Evolutionary conservation across 2,113 vertebrate genomes (phyloP).

Genomic region (Recurvirostra avosetta): DNA sequence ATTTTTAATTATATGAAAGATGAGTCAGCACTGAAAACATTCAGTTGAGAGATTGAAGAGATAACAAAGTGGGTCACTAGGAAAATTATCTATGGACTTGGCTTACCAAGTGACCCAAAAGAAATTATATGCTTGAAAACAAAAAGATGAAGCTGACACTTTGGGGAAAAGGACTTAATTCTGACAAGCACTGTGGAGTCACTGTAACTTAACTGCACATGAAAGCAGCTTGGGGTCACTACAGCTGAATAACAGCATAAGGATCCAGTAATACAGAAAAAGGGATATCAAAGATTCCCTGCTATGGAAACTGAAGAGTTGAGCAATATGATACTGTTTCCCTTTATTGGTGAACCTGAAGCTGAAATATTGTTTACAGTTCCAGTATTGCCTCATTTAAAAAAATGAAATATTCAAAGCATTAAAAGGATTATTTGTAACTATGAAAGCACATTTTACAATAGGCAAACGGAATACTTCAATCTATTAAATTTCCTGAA

Average conservation of each 20-base stretch:
- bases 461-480: not conserved
- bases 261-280: not conserved
- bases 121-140: not conserved
- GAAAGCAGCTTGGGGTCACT: not conserved
- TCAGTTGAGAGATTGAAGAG: not conserved
- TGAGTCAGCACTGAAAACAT: conserved; percentile 14
- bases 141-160: not conserved
- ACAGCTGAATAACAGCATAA: not conserved
- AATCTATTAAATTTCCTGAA: not conserved
- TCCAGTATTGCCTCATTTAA: not conserved
- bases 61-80: conserved; percentile 15
- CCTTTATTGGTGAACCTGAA: not conserved
- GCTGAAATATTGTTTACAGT: not conserved
- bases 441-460: not conserved
- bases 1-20: conserved; percentile 20
- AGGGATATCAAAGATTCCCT: not conserved
- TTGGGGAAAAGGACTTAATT: not conserved
- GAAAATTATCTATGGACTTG: not conserved
- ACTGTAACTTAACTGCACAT: not conserved
- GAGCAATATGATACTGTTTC: not conserved
- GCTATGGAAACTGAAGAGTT: not conserved
- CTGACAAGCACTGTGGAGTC: not conserved
- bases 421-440: not conserved
- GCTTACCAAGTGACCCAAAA: not conserved
- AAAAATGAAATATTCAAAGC: not conserved